These are phyloP conservation scores for Ernsta delagoae DNA, from an alignment of 2,888 invertebrate species.

Conservation along the genomic window DNA sequence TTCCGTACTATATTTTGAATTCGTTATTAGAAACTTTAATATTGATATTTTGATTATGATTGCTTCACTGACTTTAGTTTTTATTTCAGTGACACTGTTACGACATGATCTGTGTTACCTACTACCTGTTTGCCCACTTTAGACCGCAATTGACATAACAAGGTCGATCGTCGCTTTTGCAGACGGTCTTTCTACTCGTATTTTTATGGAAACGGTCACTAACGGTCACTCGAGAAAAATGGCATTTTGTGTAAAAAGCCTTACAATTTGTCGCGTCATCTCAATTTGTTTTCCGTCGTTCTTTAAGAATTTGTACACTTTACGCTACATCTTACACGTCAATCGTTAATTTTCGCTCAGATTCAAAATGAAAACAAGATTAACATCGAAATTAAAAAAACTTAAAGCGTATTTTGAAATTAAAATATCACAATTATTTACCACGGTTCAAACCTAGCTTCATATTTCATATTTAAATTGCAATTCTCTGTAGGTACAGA, in stretches of 20 bases:
- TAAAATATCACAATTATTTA: too few relatives aligned
- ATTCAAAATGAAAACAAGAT: too few relatives aligned
- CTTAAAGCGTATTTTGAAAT: too few relatives aligned
- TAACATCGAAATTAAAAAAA: too few relatives aligned
- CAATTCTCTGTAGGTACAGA: too few relatives aligned
- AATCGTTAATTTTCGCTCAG: too few relatives aligned
- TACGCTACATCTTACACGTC: constrained; percentile 5
- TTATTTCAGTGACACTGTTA: neutral
- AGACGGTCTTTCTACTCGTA: constrained; percentile 35
- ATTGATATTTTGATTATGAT: neutral
- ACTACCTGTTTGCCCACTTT: neutral
- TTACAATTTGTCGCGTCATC: constrained; percentile 30
- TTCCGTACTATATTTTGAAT: too few relatives aligned
- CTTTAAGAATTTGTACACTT: constrained; percentile 29
- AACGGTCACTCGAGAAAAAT: constrained; percentile 38
- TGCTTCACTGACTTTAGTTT: neutral
- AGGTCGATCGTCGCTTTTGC: constrained; percentile 40
- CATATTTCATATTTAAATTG: too few relatives aligned
- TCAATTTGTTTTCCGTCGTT: constrained; percentile 31
- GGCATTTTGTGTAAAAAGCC: constrained; percentile 34
- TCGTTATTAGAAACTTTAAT: too few relatives aligned
- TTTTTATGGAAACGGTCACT: constrained; percentile 44
- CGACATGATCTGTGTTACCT: neutral
- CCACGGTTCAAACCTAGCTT: too few relatives aligned
- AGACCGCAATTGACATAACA: constrained; percentile 31